These are phyloP conservation scores for Rhinoraja longicauda DNA, from an alignment of 2,797 vertebrate genomes.

Conservation along the genomic window DNA sequence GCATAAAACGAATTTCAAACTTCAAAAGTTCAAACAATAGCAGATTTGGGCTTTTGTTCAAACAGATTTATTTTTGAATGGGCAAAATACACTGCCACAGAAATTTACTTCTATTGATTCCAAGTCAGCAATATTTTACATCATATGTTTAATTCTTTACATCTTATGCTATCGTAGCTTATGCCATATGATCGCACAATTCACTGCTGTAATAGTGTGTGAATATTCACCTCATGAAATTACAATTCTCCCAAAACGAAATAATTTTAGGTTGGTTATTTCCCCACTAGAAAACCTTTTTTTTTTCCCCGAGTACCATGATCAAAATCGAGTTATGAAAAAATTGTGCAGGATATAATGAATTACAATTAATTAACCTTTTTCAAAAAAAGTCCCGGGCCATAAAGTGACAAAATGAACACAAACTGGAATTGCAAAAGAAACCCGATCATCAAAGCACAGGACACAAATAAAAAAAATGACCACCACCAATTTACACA, in stretches of 20 bases:
- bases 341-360: neutral
- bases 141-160: neutral
- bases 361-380: neutral
- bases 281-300: neutral
- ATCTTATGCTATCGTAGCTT: neutral
- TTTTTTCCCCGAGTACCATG: neutral
- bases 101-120: neutral
- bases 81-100: neutral
- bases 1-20: neutral
- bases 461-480: neutral
- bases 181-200: neutral
- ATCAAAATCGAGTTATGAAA: neutral
- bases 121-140: constrained; percentile 7
- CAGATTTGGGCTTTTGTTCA: neutral
- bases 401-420: neutral
- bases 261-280: neutral
- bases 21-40: neutral
- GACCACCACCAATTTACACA: neutral
- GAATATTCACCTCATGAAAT: neutral
- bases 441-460: neutral
- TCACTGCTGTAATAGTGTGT: neutral
- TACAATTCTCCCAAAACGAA: neutral
- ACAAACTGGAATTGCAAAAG: neutral
- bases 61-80: neutral
- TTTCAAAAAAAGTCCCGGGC: too few relatives aligned